A percentile compares a stretch with the other conserved stretches of the same genome.
Conservation (phyloP, 2,113 vertebrate genomes). For the Chauna torquata region DNA sequence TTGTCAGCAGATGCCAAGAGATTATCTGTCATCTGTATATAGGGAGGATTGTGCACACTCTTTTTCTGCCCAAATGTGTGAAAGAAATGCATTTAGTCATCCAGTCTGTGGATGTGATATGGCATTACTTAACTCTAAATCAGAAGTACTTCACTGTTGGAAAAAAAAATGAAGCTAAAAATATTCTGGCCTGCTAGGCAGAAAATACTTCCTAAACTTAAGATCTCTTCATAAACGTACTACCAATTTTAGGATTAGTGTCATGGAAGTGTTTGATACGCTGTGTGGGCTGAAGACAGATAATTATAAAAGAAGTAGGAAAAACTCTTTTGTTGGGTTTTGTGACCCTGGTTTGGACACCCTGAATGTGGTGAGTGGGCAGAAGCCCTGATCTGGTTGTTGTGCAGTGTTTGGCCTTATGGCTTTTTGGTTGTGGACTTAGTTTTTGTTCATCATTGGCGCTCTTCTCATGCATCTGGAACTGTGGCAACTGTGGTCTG, state of each 20-base stretch:
- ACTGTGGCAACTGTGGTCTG: background rate
- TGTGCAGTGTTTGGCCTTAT: background rate
- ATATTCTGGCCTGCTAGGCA: background rate
- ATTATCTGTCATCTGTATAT: conserved; percentile 36
- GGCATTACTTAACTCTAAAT: background rate
- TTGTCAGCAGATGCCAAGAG: conserved; percentile 14
- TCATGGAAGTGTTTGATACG: background rate
- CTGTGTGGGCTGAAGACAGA: background rate
- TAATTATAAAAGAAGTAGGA: background rate
- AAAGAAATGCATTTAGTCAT: conserved; percentile 19
- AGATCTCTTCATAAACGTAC: background rate
- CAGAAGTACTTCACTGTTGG: background rate
- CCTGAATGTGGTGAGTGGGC: background rate
- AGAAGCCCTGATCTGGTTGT: too few relatives aligned
- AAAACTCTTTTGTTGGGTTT: background rate
- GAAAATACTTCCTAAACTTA: background rate
- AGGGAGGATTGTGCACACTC: background rate
- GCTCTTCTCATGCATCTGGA: background rate
- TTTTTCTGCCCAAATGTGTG: background rate
- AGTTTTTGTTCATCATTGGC: background rate
- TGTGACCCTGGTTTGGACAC: background rate
- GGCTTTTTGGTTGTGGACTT: background rate
- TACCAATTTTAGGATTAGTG: background rate
- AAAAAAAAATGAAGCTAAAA: background rate
- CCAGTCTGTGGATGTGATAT: background rate